Evolutionary conservation across 2,113 vertebrate genomes (phyloP).

Genomic region (Chloebia gouldiae): DNA sequence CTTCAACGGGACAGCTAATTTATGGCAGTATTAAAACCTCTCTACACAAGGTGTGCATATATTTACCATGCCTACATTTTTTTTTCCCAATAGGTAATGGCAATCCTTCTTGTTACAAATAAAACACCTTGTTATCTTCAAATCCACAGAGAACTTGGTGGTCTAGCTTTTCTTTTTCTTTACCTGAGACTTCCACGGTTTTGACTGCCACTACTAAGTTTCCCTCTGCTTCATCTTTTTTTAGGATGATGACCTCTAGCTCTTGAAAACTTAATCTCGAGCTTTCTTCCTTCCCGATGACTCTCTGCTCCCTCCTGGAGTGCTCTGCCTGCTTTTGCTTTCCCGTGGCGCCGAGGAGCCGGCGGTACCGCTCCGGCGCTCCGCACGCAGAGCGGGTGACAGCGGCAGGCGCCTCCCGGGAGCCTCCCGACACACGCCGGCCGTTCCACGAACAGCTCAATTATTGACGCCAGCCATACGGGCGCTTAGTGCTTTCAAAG

Average conservation of each 20-base stretch:
- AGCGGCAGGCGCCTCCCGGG: rapidly evolving
- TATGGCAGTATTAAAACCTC: background rate
- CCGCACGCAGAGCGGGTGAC: rapidly evolving
- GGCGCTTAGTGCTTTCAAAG: background rate
- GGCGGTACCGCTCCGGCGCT: rapidly evolving
- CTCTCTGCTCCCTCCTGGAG: background rate
- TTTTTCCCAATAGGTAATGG: background rate
- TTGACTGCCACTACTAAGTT: background rate
- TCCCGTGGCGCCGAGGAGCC: rapidly evolving
- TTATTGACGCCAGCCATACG: rapidly evolving
- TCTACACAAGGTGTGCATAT: background rate
- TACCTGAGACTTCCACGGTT: background rate
- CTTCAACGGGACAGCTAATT: background rate
- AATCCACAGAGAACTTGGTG: background rate
- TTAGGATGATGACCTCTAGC: background rate
- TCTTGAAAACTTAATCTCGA: background rate
- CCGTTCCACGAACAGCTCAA: rapidly evolving
- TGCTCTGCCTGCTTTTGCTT: background rate
- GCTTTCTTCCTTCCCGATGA: background rate
- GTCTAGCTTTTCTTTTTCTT: background rate
- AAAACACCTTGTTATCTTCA: background rate
- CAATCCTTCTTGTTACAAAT: background rate
- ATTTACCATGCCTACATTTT: background rate
- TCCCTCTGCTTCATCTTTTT: background rate
- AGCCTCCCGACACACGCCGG: rapidly evolving